Percentiles rank a stretch among this genome's conserved stretches.
phyloP scores from a whole-genome alignment of 2,797 vertebrate species.

The Rousettus madagascariensis region DNA sequence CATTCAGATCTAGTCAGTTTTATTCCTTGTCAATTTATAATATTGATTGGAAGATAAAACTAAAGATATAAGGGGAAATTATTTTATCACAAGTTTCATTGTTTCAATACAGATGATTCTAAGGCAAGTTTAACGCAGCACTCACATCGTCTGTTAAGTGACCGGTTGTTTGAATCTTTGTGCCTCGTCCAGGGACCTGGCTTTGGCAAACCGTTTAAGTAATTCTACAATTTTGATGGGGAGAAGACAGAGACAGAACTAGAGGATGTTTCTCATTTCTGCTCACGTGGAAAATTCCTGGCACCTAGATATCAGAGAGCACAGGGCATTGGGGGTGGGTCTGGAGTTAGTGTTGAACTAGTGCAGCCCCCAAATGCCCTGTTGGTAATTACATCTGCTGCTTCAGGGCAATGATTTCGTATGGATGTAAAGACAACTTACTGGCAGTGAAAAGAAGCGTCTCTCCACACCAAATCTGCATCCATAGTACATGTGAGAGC shows the following conservation, averaged over 20 bases:
- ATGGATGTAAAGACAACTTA: neutral
- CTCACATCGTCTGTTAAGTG: neutral
- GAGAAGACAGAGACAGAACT: neutral
- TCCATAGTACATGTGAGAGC: neutral
- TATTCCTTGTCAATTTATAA: neutral
- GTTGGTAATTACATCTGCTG: neutral
- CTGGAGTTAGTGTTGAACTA: neutral
- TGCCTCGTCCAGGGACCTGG: neutral
- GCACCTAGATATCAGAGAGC: neutral
- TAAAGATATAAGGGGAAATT: neutral
- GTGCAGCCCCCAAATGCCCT: neutral
- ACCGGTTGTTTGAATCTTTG: neutral
- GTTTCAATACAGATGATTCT: neutral
- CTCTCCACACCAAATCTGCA: neutral
- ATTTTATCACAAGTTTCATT: neutral
- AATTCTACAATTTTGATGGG: neutral
- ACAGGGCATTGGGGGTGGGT: neutral
- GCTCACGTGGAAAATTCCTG: neutral
- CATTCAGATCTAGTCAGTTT: neutral
- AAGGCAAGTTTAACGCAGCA: neutral
- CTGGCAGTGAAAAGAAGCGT: neutral
- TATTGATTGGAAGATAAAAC: neutral
- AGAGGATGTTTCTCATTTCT: neutral
- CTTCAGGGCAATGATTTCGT: neutral
- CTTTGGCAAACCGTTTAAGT: neutral